These are phyloP conservation scores for Plectrocnemia conspersa DNA, from an alignment of 1,140 invertebrate species.

Conservation along the genomic window DNA sequence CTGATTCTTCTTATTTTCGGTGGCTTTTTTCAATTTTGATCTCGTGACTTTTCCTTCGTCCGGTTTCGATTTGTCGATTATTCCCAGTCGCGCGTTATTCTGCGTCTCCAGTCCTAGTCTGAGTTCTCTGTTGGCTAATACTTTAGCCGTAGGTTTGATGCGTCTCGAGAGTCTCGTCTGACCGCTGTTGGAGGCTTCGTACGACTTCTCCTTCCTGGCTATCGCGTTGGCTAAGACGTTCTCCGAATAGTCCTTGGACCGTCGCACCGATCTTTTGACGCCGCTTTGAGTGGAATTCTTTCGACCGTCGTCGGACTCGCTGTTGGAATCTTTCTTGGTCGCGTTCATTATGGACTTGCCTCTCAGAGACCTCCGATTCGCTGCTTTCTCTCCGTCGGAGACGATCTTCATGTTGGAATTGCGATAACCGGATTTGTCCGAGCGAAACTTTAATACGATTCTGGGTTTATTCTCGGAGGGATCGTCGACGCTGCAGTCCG, in stretches of 20 bases:
- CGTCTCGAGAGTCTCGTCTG: constrained; percentile 44
- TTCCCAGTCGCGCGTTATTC: constrained; percentile 48
- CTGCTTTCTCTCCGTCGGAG: constrained; percentile 44
- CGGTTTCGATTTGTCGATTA: constrained; percentile 39
- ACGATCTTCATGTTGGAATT: constrained; percentile 50
- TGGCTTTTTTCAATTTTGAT: constrained; percentile 26
- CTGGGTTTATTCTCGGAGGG: constrained; percentile 37
- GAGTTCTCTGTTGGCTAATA: constrained; percentile 54
- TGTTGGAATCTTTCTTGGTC: too few relatives aligned
- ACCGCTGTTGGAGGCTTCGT: constrained; percentile 33
- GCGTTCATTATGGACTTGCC: too few relatives aligned
- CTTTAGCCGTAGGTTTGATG: constrained; percentile 56
- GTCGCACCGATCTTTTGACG: constrained; percentile 48
- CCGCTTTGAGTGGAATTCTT: too few relatives aligned
- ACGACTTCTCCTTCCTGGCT: constrained; percentile 54
- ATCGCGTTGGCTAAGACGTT: constrained; percentile 54
- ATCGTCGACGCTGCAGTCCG: not conserved
- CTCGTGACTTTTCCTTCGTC: constrained; percentile 31
- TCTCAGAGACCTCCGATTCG: constrained; percentile 17
- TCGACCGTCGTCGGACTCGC: not conserved
- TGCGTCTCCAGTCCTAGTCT: constrained; percentile 54
- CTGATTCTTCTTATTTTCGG: constrained; percentile 34
- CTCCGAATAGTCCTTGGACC: constrained; percentile 49
- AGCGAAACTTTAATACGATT: constrained; percentile 49
- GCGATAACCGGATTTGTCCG: constrained; percentile 48